These are phyloP conservation scores for Tortricodes alternella DNA, from an alignment of 2,888 invertebrate species.

Conservation along the genomic window DNA sequence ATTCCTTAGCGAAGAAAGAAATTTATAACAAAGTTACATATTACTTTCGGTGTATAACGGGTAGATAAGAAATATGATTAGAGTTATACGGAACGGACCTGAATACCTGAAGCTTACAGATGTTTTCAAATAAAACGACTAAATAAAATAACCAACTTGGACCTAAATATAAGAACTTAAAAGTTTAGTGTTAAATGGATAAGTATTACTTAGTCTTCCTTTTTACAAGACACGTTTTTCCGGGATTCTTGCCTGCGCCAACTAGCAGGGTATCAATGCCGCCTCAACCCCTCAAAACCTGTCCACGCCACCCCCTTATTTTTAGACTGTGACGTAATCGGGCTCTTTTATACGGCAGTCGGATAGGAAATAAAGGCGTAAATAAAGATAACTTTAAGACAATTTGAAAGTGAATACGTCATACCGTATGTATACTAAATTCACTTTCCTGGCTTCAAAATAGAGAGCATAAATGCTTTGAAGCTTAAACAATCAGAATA, in stretches of 20 bases:
- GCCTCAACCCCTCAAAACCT: constrained; percentile 52
- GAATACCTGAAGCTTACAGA: too few species aligned
- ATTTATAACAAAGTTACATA: too few species aligned
- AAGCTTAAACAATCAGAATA: neutral
- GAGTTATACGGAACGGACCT: too few species aligned
- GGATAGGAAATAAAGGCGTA: constrained; percentile 48
- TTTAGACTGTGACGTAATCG: constrained; percentile 76
- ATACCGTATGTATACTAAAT: neutral
- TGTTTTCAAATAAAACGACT: too few species aligned
- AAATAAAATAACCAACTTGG: too few species aligned
- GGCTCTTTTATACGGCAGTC: constrained; percentile 52
- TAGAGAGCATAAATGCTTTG: neutral
- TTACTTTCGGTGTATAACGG: too few species aligned
- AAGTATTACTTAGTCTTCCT: too few species aligned
- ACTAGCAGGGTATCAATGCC: neutral
- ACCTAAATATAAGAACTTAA: too few species aligned
- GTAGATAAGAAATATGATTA: too few species aligned
- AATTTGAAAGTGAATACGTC: constrained; percentile 22
- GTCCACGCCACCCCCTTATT: constrained; percentile 65
- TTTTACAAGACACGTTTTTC: neutral
- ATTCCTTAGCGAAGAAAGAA: too few species aligned
- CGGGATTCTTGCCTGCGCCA: neutral
- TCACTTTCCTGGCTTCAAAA: neutral
- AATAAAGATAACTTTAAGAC: constrained; percentile 42
- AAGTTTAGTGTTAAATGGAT: too few species aligned